Evolutionary conservation across 2,113 vertebrate species (phyloP), one percentile per base, ranked within the genome.

Genomic region (Gymnocephalus cernua): DNA sequence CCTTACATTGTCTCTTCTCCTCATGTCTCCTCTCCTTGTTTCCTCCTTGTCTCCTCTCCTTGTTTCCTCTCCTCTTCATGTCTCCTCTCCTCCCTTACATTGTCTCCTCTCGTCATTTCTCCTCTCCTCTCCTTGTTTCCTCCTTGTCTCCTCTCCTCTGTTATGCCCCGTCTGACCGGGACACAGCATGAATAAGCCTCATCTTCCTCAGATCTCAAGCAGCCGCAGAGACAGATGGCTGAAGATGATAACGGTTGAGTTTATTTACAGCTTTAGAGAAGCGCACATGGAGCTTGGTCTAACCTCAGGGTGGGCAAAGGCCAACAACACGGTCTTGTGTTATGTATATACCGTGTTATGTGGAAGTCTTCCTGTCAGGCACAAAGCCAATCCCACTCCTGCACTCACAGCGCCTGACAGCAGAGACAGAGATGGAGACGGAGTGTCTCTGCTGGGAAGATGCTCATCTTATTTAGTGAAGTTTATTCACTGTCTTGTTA

Each of bases 401-500:
- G 64, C 48, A 29, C 32, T n/a, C 18, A 16, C 58, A 21, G 47
- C 8, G 18, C 48, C 41, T 71, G 66, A 35, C 47, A 58, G 53
- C 47, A 21, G 68, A 41, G 48, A 47, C 35, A 9, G 35, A 38
- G 35, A 38, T 16, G 45, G 35, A 63, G 35, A 21, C 19, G 44
- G 0, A 59, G 47, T 15, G 4, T 61, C 9, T 47, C 35, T 35
- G 23, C 50, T 56, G 62, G 35, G 15, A 54, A 27, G 58, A 47
- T 4, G 61, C 44, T 56, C 47, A 4, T 9, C 25, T 69, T 50
- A 57, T 1, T 50, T 71, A 61, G 47, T 56, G n/a, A 65, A 47
- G 25, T 64, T 82, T 32, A 27, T 75, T 54, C 45, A 25, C 41
- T 51, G 27, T 19, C 18, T 47, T 8, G 48, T 77, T 44, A 12